A percentile compares a stretch with the other conserved stretches of the same genome.
phyloP scores from a whole-genome alignment of 1,140 invertebrate genomes.

The Dryas iulia region DNA sequence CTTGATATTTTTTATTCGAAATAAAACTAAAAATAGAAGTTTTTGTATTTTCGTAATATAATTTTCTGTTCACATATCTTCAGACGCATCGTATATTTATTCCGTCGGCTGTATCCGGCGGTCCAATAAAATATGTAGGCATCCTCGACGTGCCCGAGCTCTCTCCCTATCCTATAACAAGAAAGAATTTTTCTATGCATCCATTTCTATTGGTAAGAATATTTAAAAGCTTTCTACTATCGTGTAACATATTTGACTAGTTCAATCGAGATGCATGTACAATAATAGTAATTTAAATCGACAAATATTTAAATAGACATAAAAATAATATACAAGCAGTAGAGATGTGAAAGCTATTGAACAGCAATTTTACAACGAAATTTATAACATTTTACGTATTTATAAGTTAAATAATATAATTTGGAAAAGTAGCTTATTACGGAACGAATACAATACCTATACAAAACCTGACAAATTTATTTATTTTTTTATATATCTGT shows the following conservation, averaged over 20 bases:
- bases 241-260: slow-evolving; percentile 22
- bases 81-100: slow-evolving; percentile 37
- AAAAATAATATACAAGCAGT: neutral
- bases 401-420: neutral
- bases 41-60: neutral
- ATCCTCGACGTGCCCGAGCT: slow-evolving; percentile 55
- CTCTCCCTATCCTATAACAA: slow-evolving; percentile 75
- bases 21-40: too few species aligned
- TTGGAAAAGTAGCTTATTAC: neutral
- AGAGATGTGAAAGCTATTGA: neutral
- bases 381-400: neutral
- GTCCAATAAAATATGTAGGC: slow-evolving; percentile 78
- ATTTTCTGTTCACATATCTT: slow-evolving; percentile 37
- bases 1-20: too few species aligned
- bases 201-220: slow-evolving; percentile 64
- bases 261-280: slow-evolving; percentile 17
- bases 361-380: neutral
- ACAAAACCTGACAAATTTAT: neutral
- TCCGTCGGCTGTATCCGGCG: slow-evolving; percentile 31
- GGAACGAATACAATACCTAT: neutral
- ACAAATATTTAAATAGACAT: neutral
- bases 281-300: slow-evolving; percentile 5
- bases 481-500: neutral
- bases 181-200: slow-evolving; percentile 78
- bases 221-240: slow-evolving; percentile 52